These are phyloP conservation scores for Otis tarda DNA, from an alignment of 2,113 vertebrate species.

Conservation along the genomic window DNA sequence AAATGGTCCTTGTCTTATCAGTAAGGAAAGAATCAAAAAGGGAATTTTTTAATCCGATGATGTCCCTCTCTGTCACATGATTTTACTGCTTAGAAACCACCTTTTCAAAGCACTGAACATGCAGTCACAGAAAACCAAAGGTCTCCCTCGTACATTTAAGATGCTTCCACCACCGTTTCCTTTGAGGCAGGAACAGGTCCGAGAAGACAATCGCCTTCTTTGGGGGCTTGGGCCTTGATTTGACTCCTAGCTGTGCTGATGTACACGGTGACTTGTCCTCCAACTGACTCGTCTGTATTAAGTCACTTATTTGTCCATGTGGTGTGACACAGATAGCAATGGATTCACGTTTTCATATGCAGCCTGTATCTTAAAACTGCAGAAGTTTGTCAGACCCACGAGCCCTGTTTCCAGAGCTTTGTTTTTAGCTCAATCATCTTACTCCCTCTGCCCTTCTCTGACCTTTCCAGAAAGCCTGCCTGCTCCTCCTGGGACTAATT, in stretches of 20 bases:
- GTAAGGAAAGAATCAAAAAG: background rate
- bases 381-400: background rate
- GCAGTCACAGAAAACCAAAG: background rate
- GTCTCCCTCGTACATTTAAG: accelerated
- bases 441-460: background rate
- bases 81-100: background rate
- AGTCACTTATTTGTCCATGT: background rate
- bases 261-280: background rate
- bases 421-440: background rate
- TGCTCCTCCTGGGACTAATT: background rate
- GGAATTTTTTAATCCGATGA: background rate
- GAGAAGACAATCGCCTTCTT: background rate
- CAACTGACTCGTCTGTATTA: background rate
- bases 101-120: background rate
- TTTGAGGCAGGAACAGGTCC: background rate
- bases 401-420: background rate
- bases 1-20: background rate
- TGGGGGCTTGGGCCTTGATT: background rate
- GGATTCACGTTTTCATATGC: background rate
- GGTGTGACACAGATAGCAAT: background rate
- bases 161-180: background rate
- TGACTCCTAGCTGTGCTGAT: background rate
- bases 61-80: background rate
- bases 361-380: background rate
- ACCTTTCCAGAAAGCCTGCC: background rate